A percentile compares a stretch with the other conserved stretches of the same genome.
Evolutionary conservation across 2,113 vertebrate species (phyloP).

Genomic region (Tetrax tetrax): DNA sequence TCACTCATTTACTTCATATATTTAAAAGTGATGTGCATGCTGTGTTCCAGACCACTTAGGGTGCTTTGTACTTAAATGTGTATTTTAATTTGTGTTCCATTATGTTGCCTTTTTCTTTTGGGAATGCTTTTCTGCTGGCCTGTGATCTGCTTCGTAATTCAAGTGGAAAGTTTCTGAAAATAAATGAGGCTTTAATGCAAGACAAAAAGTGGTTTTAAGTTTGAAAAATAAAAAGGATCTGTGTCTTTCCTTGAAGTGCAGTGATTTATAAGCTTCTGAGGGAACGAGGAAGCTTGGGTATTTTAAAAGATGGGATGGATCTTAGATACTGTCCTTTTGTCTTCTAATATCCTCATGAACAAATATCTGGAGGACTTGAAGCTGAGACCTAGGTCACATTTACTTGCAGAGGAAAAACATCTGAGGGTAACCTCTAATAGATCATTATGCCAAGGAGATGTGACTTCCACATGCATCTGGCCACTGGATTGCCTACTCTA

Average conservation of each 20-base stretch:
- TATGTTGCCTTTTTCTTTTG: slow-evolving; percentile 8
- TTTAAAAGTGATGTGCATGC: not conserved
- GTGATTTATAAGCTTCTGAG: slow-evolving; percentile 22
- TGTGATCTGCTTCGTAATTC: slow-evolving; percentile 2
- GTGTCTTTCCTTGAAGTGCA: not conserved
- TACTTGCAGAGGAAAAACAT: not conserved
- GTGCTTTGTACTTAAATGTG: not conserved
- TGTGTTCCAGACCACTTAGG: not conserved
- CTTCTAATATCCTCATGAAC: not conserved
- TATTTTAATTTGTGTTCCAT: slow-evolving; percentile 24
- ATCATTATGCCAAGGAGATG: not conserved
- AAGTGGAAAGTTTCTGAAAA: slow-evolving; percentile 28
- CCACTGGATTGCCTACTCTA: not conserved
- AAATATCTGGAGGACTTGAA: not conserved
- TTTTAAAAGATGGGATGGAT: not conserved
- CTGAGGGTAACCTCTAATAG: not conserved
- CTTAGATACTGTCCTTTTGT: not conserved
- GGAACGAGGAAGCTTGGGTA: not conserved
- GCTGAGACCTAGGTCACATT: not conserved
- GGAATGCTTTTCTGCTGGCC: slow-evolving; percentile 7
- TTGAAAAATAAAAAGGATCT: not conserved
- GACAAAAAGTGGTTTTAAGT: not conserved
- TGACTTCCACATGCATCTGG: not conserved
- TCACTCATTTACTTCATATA: not conserved
- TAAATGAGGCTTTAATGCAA: not conserved